A percentile compares a stretch with the other conserved stretches of the same genome.
phyloP scores from a whole-genome alignment of 2,888 invertebrate species.

The Euzetes globulus region DNA sequence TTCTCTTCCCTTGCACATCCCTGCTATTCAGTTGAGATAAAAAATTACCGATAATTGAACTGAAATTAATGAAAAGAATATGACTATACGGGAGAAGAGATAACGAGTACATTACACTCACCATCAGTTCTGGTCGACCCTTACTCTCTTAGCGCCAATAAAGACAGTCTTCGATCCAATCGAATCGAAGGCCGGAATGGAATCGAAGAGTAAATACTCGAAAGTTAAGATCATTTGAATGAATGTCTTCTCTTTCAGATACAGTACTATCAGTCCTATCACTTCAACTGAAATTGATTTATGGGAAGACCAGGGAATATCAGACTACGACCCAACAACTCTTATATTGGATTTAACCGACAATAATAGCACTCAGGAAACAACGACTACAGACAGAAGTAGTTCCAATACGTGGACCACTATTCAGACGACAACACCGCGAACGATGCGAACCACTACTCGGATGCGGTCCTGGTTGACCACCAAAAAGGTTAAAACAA shows the following conservation, averaged over 20 bases:
- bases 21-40: no score
- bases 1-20: no score
- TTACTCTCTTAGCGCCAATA: not conserved
- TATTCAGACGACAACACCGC: constrained; percentile 22
- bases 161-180: not conserved
- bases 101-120: constrained; percentile 18
- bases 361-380: not conserved
- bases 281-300: constrained; percentile 19
- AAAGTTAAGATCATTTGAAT: not conserved
- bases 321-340: constrained; percentile 16
- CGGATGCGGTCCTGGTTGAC: constrained; percentile 32
- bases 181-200: constrained; percentile 4
- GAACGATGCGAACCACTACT: not conserved
- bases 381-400: constrained; percentile 6
- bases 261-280: not conserved
- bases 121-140: not conserved
- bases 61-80: no score
- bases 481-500: constrained; percentile 37
- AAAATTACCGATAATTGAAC: no score
- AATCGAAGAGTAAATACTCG: constrained; percentile 7
- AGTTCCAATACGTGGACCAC: not conserved
- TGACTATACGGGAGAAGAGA: not conserved
- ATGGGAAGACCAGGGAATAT: not conserved
- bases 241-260: not conserved
- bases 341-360: not conserved